Conservation (phyloP, 2,888 invertebrate genomes). For the Anagyrus pseudococci region DNA sequence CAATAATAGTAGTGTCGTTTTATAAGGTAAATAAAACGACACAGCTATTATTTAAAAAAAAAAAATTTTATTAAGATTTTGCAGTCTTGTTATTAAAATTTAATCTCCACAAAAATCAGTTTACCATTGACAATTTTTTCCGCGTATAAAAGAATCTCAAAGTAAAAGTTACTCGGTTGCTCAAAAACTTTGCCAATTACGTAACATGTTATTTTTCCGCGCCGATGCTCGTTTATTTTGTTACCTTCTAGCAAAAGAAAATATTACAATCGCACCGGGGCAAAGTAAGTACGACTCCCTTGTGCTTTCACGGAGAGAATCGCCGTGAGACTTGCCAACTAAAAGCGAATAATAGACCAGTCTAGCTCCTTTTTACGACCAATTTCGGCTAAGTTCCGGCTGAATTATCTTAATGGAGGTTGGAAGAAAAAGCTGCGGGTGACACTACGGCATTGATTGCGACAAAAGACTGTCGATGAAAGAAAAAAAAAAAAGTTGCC, state of each 20-base stretch:
- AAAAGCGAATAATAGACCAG: constrained; percentile 20
- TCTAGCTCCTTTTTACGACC: constrained; percentile 10
- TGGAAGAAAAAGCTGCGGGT: too few relatives aligned
- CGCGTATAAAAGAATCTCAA: background rate
- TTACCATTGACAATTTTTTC: too few relatives aligned
- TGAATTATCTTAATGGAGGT: background rate
- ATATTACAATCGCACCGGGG: background rate
- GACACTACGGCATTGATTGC: too few relatives aligned
- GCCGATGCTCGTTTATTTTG: background rate
- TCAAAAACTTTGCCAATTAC: constrained; percentile 25
- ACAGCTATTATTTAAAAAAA: too few relatives aligned
- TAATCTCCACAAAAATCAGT: too few relatives aligned
- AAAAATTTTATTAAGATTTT: too few relatives aligned
- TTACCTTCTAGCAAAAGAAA: background rate
- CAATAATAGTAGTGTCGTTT: too few relatives aligned
- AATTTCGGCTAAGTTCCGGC: constrained; percentile 3
- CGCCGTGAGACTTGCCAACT: constrained; percentile 16
- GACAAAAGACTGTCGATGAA: too few relatives aligned
- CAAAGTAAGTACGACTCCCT: background rate
- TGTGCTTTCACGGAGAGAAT: background rate
- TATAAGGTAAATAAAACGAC: too few relatives aligned
- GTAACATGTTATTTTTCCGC: constrained; percentile 8
- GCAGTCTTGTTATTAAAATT: too few relatives aligned
- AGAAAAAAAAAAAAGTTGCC: too few relatives aligned
- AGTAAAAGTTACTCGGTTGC: constrained; percentile 8